A percentile compares a stretch with the other conserved stretches of the same genome.
phyloP scores from a whole-genome alignment of 1,140 invertebrate genomes.

The Nymphalis io region DNA sequence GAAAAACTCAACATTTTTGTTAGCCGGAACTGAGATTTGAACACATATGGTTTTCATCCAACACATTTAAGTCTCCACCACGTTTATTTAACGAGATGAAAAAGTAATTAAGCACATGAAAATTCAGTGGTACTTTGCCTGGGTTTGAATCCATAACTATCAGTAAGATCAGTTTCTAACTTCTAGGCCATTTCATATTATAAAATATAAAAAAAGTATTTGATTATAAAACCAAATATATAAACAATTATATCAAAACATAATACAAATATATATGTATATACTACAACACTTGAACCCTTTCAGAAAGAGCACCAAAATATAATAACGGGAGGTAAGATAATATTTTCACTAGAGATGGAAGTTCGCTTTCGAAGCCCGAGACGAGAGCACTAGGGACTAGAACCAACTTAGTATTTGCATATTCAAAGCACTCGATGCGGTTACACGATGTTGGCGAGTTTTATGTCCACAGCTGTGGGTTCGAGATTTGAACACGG shows the following conservation, averaged over 20 bases:
- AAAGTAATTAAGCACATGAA: too few relatives aligned
- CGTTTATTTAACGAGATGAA: too few relatives aligned
- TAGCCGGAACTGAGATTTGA: too few relatives aligned
- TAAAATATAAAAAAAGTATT: too few relatives aligned
- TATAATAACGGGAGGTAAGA: conserved; percentile 13
- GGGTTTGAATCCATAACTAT: too few relatives aligned
- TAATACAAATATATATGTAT: not conserved
- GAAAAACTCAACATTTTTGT: too few relatives aligned
- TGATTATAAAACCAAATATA: not conserved
- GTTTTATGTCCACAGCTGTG: conserved; percentile 27
- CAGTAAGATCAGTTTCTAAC: too few relatives aligned
- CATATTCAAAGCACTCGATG: conserved; percentile 40
- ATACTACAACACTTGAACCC: not conserved
- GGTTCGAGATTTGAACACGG: conserved; percentile 5
- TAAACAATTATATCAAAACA: not conserved
- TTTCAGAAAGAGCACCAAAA: not conserved
- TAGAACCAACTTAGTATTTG: conserved; percentile 33
- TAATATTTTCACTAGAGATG: conserved; percentile 18
- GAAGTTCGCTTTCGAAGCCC: conserved; percentile 1
- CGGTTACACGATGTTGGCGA: conserved; percentile 20
- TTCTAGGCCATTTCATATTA: too few relatives aligned
- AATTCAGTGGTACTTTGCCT: too few relatives aligned
- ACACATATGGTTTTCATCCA: too few relatives aligned
- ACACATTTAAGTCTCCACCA: too few relatives aligned
- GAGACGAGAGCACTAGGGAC: conserved; percentile 8